Base-by-base conservation (phyloP, 2,797 vertebrate species). In the Enteromius unitaeniatus region DNA sequence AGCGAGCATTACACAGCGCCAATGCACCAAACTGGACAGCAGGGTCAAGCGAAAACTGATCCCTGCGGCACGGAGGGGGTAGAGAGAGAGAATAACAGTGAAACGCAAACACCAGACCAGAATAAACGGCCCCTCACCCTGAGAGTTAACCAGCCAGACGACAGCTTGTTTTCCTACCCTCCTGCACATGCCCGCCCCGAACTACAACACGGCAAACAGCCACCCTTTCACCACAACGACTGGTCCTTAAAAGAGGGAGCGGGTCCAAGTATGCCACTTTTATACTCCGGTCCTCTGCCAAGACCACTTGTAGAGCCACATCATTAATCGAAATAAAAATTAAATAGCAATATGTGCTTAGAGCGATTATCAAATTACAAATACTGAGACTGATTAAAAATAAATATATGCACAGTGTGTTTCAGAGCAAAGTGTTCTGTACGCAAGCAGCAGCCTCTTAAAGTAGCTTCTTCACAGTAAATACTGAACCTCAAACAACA, bases 191-290 rank as follows among this genome's bases (percentile, higher is more conserved):
- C 85, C 88, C 34, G 11, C 15, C 64, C 40, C 31, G 64, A n/a
- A 74, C 49, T 42, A 53, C 67, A 87, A 83, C 65, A 88, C 45
- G 82, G 31, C 78, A 89, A 94, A 93, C 92, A 94, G 91, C 83
- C 76, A 89, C 85, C 91, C 93, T 94, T 94, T 93, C 92, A 93
- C 90, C 89, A 91, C 65, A 78, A 88, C 90, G 92, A 92, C 91
- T 90, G 92, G 93, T 89, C 90, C 92, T 91, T 93, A 90, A 91
- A 91, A 89, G 90, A 5, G 69, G 26, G 68, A 58, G 60, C 6
- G 51, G 45, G 78, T 45, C 78, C 58, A 81, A 34, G 60, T 45
- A 67, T 53, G 60, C 60, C 60, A 31, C 26, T 31, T 64, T 64
- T 31, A 65, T 15, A 34, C 15, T 15, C 3, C 89, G 92, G 94